Evolutionary conservation across 2,113 vertebrate genomes (phyloP).

Genomic region (Falco punctatus): DNA sequence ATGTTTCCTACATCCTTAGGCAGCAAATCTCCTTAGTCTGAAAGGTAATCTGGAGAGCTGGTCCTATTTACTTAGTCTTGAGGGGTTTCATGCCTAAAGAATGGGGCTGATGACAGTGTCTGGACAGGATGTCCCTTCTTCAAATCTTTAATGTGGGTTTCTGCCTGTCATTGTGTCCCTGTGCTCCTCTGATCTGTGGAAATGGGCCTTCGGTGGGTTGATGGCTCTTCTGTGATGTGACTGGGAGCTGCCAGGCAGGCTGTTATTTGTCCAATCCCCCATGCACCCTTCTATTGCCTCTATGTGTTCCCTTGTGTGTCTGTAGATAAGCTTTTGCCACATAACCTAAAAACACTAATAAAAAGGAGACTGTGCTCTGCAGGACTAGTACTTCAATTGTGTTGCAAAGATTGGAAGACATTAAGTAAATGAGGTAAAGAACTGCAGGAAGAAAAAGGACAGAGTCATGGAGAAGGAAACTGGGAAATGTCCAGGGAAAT

Average conservation of each 20-base stretch:
- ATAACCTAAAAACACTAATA: background rate
- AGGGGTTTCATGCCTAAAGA: background rate
- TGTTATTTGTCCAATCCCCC: background rate
- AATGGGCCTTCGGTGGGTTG: background rate
- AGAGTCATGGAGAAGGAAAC: background rate
- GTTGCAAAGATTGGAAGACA: background rate
- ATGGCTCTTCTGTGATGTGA: background rate
- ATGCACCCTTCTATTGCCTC: accelerated
- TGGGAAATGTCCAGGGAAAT: background rate
- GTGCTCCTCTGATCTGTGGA: background rate
- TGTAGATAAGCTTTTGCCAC: background rate
- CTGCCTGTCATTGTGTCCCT: background rate
- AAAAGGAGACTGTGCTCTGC: background rate
- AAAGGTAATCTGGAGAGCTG: background rate
- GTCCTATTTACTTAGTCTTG: background rate
- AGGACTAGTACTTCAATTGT: background rate
- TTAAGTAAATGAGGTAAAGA: background rate
- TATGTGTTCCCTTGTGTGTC: background rate
- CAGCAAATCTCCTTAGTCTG: background rate
- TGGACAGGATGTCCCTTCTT: background rate
- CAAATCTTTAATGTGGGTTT: background rate
- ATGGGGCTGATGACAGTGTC: background rate
- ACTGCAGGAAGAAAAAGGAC: background rate
- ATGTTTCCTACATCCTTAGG: background rate
- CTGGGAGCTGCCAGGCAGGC: too few species aligned